Conservation (phyloP, 2,888 invertebrate genomes). For the Eristalis arbustorum region DNA sequence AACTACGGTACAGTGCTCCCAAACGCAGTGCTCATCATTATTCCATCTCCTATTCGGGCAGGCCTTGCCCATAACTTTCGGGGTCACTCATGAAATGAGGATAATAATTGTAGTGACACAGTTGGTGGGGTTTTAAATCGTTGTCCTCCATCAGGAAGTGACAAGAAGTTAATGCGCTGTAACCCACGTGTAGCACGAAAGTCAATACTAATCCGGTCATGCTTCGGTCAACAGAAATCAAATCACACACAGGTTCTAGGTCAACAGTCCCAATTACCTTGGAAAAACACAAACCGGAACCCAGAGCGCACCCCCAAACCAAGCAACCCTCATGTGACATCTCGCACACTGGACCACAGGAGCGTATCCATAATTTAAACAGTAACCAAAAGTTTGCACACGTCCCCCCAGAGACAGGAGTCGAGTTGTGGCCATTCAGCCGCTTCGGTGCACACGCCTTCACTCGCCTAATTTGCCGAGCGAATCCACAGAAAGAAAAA, state of each 20-base stretch:
- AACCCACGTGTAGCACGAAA: conserved; percentile 49
- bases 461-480: conserved; percentile 27
- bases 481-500: conserved; percentile 33
- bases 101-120: conserved; percentile 52
- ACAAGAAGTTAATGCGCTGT: conserved; percentile 22
- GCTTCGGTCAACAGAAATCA: conserved; percentile 64
- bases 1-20: conserved; percentile 13
- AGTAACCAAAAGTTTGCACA: conserved; percentile 9
- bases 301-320: no score
- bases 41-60: conserved; percentile 14
- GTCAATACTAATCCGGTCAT: conserved; percentile 53
- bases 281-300: conserved; percentile 22
- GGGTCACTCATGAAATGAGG: conserved; percentile 44
- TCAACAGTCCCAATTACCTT: conserved; percentile 60
- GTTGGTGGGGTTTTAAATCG: not conserved
- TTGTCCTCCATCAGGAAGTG: not conserved
- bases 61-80: conserved; percentile 19
- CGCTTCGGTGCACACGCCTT: conserved; percentile 41
- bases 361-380: conserved; percentile 52
- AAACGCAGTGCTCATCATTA: conserved; percentile 41
- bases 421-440: conserved; percentile 41
- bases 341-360: not conserved
- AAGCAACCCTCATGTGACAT: conserved; percentile 15
- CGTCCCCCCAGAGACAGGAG: not conserved
- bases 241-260: conserved; percentile 53